phyloP scores from a whole-genome alignment of 2,797 vertebrate species.

The Enteromius trimaculatus region DNA sequence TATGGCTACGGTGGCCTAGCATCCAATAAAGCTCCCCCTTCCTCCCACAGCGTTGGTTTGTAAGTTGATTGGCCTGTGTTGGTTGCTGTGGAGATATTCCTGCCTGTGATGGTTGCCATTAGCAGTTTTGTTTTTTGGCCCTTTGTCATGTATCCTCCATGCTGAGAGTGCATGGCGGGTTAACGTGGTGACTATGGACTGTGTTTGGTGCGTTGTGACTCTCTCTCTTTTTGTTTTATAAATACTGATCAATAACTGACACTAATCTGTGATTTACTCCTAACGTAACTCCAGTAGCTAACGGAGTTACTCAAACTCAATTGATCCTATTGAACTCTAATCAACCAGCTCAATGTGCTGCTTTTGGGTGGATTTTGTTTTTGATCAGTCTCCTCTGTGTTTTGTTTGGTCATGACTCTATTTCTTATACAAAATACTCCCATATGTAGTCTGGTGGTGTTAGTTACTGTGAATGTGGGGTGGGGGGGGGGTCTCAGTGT shows the following conservation, averaged over 20 bases:
- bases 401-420: conserved; percentile 83
- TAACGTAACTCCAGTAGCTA: conserved; percentile 32
- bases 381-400: conserved; percentile 69
- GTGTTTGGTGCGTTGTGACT: conserved; percentile 84
- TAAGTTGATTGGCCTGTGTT: conserved; percentile 84
- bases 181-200: conserved; percentile 83
- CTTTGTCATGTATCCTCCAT: conserved; percentile 83
- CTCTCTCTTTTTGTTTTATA: conserved; percentile 80
- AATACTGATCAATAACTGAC: conserved; percentile 81
- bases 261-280: conserved; percentile 72
- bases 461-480: conserved; percentile 78
- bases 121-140: conserved; percentile 78
- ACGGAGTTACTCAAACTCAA: conserved; percentile 48
- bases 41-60: conserved; percentile 78
- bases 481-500: conserved; percentile 70
- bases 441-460: conserved; percentile 81
- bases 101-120: conserved; percentile 86
- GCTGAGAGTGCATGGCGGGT: conserved; percentile 82
- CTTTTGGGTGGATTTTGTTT: conserved; percentile 67
- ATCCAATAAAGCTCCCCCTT: conserved; percentile 82
- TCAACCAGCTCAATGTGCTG: conserved; percentile 73
- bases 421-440: conserved; percentile 77
- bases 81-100: conserved; percentile 84
- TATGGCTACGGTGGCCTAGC: conserved; percentile 84
- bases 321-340: conserved; percentile 64